Conservation (phyloP, 2,888 invertebrate genomes). For the Crematogaster levior region DNA sequence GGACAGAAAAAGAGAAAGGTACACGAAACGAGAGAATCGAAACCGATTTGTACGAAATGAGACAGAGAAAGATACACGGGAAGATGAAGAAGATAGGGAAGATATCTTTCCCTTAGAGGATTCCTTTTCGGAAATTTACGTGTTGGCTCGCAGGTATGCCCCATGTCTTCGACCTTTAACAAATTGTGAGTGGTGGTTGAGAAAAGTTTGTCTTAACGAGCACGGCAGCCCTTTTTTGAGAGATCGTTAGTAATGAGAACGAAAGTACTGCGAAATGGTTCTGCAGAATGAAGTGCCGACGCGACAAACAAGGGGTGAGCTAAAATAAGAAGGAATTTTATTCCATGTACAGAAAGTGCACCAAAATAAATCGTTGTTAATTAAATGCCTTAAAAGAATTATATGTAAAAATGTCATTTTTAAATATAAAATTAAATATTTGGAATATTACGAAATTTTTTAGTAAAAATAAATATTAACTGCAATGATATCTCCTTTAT, state of each 20-base stretch:
- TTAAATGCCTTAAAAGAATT: background rate
- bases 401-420: background rate
- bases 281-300: conserved; percentile 16
- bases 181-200: conserved; percentile 77
- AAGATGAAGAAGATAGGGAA: conserved; percentile 25
- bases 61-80: background rate
- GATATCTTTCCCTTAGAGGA: conserved; percentile 51
- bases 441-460: background rate
- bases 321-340: conserved; percentile 13
- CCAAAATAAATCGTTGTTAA: background rate
- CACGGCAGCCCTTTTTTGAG: conserved; percentile 60
- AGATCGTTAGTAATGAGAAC: conserved; percentile 67
- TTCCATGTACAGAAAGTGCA: background rate
- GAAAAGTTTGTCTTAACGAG: conserved; percentile 81
- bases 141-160: conserved; percentile 70
- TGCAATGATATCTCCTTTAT: no score
- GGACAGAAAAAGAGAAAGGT: conserved; percentile 26
- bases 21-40: conserved; percentile 19
- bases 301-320: conserved; percentile 8
- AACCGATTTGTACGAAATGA: background rate
- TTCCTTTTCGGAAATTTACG: conserved; percentile 79
- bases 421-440: background rate
- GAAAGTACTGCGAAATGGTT: conserved; percentile 35
- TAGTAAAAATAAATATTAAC: background rate
- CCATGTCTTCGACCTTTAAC: conserved; percentile 67